phyloP scores from a whole-genome alignment of 2,797 vertebrate genomes.

The Catamblyrhynchus diadema region DNA sequence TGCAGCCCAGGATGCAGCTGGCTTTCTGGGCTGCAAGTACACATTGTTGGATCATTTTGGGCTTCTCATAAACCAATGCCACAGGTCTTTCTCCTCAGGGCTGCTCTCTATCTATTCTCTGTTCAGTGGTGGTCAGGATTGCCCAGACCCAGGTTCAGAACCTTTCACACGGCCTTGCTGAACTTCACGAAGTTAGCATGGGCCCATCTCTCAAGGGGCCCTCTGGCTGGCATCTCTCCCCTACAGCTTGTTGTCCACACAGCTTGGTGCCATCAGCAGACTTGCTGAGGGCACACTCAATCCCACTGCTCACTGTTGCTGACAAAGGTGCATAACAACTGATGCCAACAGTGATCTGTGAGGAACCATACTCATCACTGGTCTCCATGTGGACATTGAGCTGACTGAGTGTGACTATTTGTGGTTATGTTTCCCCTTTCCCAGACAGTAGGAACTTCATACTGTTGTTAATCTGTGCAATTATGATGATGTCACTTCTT shows the following conservation, averaged over 20 bases:
- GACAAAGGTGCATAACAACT: rapidly evolving
- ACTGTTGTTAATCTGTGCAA: not conserved
- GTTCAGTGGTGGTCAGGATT: not conserved
- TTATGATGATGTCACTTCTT: not conserved
- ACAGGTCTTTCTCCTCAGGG: not conserved
- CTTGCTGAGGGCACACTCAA: rapidly evolving
- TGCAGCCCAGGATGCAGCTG: not conserved
- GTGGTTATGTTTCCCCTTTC: not conserved
- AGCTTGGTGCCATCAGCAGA: not conserved
- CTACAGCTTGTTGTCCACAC: not conserved
- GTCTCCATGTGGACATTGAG: not conserved
- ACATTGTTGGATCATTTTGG: not conserved
- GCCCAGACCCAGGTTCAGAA: not conserved
- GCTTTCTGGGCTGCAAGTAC: not conserved
- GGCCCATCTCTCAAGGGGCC: not conserved
- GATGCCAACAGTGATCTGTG: not conserved
- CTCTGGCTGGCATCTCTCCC: not conserved
- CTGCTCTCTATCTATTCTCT: not conserved
- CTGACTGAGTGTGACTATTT: not conserved
- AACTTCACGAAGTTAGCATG: not conserved
- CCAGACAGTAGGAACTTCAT: not conserved
- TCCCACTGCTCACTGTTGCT: rapidly evolving
- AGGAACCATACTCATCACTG: not conserved
- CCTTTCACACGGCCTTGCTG: rapidly evolving
- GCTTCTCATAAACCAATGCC: not conserved